Evolutionary conservation across 2,113 vertebrate species (phyloP), one percentile per base, ranked within the genome.

Genomic region (Colistium nudipinnis): DNA sequence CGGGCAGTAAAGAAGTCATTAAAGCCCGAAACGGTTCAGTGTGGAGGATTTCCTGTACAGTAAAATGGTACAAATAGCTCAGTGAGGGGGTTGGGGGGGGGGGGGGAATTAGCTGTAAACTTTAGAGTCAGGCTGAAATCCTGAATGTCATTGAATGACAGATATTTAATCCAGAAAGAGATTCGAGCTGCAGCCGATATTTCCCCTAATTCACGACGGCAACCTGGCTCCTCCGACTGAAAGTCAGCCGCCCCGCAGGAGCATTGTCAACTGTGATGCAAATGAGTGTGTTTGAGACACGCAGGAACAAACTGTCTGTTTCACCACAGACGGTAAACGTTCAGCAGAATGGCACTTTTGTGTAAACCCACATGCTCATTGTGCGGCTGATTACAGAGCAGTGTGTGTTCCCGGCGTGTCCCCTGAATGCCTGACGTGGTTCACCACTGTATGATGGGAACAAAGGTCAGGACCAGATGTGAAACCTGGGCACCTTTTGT

Each of bases 381-480:
- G 82, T 84, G 73, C 20, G 24, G 62, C 67, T 91, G 90, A 93
- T 91, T 90, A 93, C 87, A 91, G 84, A 90, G 83, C 49, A 44
- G 62, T 14, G 17, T 60, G 44, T 61, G 67, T 33, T 81, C 64
- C 59, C 27, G 16, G 56, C 59, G 51, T 28, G 55, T 82, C 43
- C 45, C 54, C 48, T 57, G 48, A 81, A 88, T 78, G 59, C 45
- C 47, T 64, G 9, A 5, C 61, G n/a, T 63, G 64, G n/a, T 80
- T 51, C 66, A 60, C 20, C 1, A 47, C 80, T 72, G 62, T 75
- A 78, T 74, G 53, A 72, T 71, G 69, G 74, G 75, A 86, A 88
- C 74, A 78, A 81, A 84, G 79, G 56, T 22, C n/a, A n/a, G 16
- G 76, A 77, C 62, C 90, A 91, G 89, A 87, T 90, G 88, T 74